These are phyloP conservation scores for Oncorhynchus keta DNA, from an alignment of 2,113 vertebrate genomes.

Conservation along the genomic window DNA sequence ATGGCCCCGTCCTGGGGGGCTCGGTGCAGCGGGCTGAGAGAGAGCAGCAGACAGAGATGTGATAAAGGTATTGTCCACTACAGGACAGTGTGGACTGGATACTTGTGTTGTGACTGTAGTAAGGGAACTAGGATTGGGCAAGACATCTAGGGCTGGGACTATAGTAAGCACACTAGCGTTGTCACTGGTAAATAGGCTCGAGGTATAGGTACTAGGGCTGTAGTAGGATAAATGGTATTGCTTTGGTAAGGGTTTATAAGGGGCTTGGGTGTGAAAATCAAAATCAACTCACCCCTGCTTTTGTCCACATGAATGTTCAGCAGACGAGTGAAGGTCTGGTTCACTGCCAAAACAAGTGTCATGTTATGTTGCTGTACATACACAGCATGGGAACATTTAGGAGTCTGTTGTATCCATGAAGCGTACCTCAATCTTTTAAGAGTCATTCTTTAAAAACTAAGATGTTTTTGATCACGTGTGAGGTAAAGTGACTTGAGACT, in stretches of 20 bases:
- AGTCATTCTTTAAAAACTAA: too few species aligned
- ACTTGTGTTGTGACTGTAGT: too few species aligned
- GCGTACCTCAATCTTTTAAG: too few species aligned
- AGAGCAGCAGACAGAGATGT: too few species aligned
- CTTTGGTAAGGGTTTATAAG: neutral
- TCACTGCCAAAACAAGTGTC: constrained; percentile 56
- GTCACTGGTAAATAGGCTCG: neutral
- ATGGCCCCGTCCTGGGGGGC: constrained; percentile 80
- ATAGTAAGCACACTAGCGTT: neutral
- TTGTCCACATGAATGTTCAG: constrained; percentile 53
- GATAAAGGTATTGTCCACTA: too few species aligned
- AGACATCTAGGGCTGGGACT: too few species aligned
- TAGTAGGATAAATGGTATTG: neutral
- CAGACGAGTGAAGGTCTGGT: constrained; percentile 56
- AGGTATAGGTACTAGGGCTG: neutral
- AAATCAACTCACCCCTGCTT: constrained; percentile 48
- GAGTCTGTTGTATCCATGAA: neutral
- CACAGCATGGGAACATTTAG: neutral
- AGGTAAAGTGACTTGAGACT: too few species aligned
- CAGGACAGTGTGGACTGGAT: too few species aligned
- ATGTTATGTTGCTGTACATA: neutral
- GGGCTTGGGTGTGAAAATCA: neutral
- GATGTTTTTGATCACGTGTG: too few species aligned
- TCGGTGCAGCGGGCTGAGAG: constrained; percentile 81
- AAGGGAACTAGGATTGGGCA: too few species aligned